Conservation (phyloP, 2,113 vertebrate species). For the Charadrius vociferus region DNA sequence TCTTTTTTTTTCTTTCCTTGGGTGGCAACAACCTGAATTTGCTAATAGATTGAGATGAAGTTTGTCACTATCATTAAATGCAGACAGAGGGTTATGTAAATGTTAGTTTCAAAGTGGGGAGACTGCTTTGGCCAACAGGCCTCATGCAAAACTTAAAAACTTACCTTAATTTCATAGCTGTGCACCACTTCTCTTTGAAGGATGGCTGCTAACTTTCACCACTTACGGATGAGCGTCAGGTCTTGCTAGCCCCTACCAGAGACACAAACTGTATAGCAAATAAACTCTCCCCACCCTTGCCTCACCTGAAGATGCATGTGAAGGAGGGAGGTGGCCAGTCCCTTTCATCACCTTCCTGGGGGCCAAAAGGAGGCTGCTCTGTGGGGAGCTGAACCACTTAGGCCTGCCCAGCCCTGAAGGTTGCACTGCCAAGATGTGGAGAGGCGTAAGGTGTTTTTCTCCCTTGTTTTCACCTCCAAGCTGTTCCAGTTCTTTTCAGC, state of each 20-base stretch:
- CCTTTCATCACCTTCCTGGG: not conserved
- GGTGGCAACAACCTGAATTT: not conserved
- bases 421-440: fast-evolving
- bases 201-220: fast-evolving
- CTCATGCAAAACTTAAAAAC: not conserved
- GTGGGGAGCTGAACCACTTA: not conserved
- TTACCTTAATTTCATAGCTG: not conserved
- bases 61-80: not conserved
- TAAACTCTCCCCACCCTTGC: not conserved
- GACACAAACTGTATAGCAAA: not conserved
- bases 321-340: not conserved
- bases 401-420: not conserved
- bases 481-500: not conserved
- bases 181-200: not conserved
- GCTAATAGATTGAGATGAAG: not conserved
- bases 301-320: not conserved
- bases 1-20: not conserved
- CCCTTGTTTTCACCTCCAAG: not conserved
- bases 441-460: not conserved
- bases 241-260: not conserved
- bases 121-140: not conserved
- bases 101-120: not conserved
- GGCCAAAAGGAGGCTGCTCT: not conserved
- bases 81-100: not conserved
- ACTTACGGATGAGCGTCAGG: not conserved